A percentile compares a stretch with the other conserved stretches of the same genome.
Evolutionary conservation across 1,140 invertebrate species (phyloP).

Genomic region (Sycophila sp.): DNA sequence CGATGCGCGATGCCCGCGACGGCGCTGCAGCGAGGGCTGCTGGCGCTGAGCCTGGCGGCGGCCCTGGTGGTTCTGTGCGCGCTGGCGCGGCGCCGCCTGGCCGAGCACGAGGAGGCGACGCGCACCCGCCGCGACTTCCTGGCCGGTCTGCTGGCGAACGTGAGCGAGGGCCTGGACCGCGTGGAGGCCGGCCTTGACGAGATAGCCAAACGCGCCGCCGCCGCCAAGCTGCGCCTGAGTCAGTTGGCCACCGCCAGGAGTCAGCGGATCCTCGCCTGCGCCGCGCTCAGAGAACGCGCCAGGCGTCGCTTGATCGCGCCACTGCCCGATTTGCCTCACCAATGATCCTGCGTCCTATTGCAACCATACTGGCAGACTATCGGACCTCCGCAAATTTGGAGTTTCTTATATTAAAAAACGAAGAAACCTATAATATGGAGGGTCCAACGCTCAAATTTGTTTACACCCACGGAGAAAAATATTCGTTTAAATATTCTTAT

Average conservation of each 20-base stretch:
- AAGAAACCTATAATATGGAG: too few relatives aligned
- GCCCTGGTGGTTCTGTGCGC: not conserved
- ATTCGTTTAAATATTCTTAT: too few relatives aligned
- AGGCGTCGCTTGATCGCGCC: too few relatives aligned
- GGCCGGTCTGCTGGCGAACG: constrained; percentile 54
- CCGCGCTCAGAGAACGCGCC: not conserved
- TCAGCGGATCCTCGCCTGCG: constrained; percentile 1
- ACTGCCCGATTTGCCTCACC: too few relatives aligned
- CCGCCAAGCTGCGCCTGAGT: constrained; percentile 45
- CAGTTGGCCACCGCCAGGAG: constrained; percentile 22
- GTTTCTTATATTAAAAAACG: too few relatives aligned
- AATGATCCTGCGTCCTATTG: too few relatives aligned
- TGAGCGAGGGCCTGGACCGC: constrained; percentile 55
- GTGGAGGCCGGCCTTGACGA: constrained; percentile 52
- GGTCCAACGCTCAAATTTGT: too few relatives aligned
- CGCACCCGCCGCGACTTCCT: constrained; percentile 28
- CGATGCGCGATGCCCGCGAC: too few relatives aligned
- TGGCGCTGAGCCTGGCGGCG: not conserved
- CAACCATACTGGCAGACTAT: too few relatives aligned
- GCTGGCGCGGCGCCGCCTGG: not conserved
- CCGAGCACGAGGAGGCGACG: not conserved
- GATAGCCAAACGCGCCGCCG: constrained; percentile 49
- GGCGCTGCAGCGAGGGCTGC: not conserved
- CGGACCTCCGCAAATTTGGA: too few relatives aligned
- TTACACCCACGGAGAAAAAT: too few relatives aligned